Conservation (phyloP, 2,888 invertebrate species). For the Dyspetes luteomarginatus region DNA sequence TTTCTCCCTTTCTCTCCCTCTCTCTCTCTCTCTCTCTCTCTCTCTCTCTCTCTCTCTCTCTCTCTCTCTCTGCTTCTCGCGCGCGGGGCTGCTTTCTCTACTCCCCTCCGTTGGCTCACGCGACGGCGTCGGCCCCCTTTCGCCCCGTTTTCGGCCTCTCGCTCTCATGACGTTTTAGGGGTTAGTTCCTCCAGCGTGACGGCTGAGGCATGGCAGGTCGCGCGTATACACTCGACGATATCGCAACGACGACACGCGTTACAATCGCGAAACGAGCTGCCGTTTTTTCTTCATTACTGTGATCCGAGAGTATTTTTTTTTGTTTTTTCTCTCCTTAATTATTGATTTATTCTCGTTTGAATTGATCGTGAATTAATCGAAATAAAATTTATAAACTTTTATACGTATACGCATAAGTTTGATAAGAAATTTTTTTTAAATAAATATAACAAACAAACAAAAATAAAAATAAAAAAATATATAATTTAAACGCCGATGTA, state of each 20-base stretch:
- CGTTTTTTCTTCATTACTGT: slow-evolving; percentile 51
- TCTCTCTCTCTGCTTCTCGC: slow-evolving; percentile 14
- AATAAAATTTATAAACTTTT: no score
- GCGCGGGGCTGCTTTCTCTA: slow-evolving; percentile 29
- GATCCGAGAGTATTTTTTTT: slow-evolving; percentile 29
- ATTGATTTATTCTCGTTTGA: background rate
- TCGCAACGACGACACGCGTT: slow-evolving; percentile 61
- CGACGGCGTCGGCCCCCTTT: slow-evolving; percentile 52
- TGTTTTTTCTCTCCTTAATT: background rate
- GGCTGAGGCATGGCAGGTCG: slow-evolving; percentile 70
- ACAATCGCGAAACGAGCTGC: slow-evolving; percentile 40
- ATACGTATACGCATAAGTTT: no score
- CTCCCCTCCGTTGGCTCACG: slow-evolving; percentile 52
- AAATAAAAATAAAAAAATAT: background rate
- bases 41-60: slow-evolving; percentile 48
- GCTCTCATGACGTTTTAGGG: slow-evolving; percentile 70
- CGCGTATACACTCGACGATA: slow-evolving; percentile 62
- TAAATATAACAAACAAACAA: no score
- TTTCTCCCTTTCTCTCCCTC: slow-evolving; percentile 16
- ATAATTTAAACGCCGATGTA: slow-evolving; percentile 10
- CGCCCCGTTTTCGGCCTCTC: slow-evolving; percentile 66
- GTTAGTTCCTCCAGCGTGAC: slow-evolving; percentile 71
- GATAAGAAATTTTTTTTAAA: no score
- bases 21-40: slow-evolving; percentile 24
- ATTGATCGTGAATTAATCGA: no score